phyloP scores from a whole-genome alignment of 2,113 vertebrate genomes.

The Rhinogobius similis region DNA sequence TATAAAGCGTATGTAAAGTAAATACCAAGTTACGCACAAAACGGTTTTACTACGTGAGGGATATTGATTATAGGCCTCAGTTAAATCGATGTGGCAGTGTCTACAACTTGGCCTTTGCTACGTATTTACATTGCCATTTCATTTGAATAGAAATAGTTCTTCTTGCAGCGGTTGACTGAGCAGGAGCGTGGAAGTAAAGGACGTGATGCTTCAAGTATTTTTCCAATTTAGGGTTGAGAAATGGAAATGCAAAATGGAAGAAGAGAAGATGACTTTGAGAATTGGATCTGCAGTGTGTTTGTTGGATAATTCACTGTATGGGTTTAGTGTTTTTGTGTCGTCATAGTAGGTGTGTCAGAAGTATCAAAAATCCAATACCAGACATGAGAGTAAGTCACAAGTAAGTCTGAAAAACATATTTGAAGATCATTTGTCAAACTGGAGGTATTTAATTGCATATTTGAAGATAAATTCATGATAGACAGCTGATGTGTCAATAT shows the following conservation, averaged over 20 bases:
- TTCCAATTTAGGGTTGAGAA: background rate
- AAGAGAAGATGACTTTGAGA: background rate
- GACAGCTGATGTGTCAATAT: too few species aligned
- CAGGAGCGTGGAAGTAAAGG: background rate
- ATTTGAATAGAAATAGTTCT: background rate
- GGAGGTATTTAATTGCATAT: too few species aligned
- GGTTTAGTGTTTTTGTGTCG: background rate
- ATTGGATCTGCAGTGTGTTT: background rate
- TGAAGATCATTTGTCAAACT: too few species aligned
- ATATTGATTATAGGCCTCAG: background rate
- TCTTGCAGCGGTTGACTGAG: background rate
- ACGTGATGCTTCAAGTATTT: background rate
- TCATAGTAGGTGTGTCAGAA: too few species aligned
- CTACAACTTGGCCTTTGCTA: background rate
- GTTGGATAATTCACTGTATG: too few species aligned
- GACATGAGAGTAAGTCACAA: too few species aligned
- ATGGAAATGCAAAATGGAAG: background rate
- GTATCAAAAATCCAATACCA: too few species aligned
- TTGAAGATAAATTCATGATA: too few species aligned
- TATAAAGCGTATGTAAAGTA: background rate
- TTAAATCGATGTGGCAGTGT: background rate
- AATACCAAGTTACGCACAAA: background rate
- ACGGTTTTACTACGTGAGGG: background rate
- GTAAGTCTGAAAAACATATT: too few species aligned
- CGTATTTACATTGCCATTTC: too few species aligned